Evolutionary conservation across 2,888 invertebrate species (phyloP), one percentile per base, ranked within the genome.

Genomic region (Epirrita christyi): DNA sequence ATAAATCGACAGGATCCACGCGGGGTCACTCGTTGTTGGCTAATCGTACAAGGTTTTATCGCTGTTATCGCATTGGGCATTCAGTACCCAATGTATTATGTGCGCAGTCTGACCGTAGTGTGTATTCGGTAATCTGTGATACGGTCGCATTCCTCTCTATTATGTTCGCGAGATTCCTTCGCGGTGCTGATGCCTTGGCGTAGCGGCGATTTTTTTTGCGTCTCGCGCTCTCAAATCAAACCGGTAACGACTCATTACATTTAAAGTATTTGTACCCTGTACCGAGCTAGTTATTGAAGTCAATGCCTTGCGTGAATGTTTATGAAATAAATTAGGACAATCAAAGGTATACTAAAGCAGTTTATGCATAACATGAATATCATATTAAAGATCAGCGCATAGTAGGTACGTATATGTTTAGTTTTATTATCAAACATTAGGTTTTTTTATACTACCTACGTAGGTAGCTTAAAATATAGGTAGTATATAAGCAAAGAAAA

Each of bases 151-250:
- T 86, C 87, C 87, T 74, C 75, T 79, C 85, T 85, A 87, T 87
- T 88, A 88, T 86, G 84, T 80, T 80, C 78, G 79, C 82, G 80
- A 85, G 83, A 85, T 85, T 85, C 83, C 80, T 56, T 76, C 71
- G 77, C 80, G 72, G 71, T 76, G 81, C 53, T 52, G 55, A 51
- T 76, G 73, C 74, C 71, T 72, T 72, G 72, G 79, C 72, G 79
- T 83, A 86, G 86, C 86, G 85, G 87, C 88, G 84, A 88, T 83
- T 76, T 88, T 91, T 90, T 91, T 91, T 89, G 85, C 82, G 76
- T 75, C 75, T 75, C 77, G 73, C 76, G 81, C 73, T 83, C 83
- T 76, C 82, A 85, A 86, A 86, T 86, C 81, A 81, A 88, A 89
- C 88, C 87, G 86, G 89, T 88, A 85, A 81, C 76, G 73, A 72